Base-by-base conservation (phyloP, 2,797 vertebrate genomes). In the Neosilurus mollespiculum region DNA sequence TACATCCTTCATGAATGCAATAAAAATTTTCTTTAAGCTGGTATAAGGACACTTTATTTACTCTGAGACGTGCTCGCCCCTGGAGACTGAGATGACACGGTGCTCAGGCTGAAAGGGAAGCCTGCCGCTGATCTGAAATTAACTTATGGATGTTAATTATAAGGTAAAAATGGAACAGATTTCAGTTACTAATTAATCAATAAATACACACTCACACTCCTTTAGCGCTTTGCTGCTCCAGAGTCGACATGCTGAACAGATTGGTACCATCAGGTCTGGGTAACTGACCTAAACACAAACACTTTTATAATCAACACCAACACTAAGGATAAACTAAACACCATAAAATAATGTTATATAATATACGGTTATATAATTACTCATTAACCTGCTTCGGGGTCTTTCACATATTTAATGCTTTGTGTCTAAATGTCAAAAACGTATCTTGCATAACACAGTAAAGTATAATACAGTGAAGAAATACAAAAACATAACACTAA, bases 141-240 rank as follows among this genome's bases (percentile, higher is more conserved):
- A 20, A 82, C 2, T 16, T 12, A 61, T 9, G 65, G 22, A 56
- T 20, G n/a, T 53, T 65, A 5, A 18, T 53, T 10, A 65, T 6
- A 7, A 64, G 22, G 43, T 64, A 49, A 64, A 78, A 49, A 34
- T 15, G 2, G 12, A 11, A 2, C 1, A 3, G 3, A 18, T 26
- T 64, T 64, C 9, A 26, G 9, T 30, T 22, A 30, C 30, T 30
- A 30, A 37, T 37, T 1, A 26, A 64, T 16, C 3, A 22, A 1
- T 67, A 30, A 30, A 18, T 37, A 56, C 22, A 71, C 56, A 92
- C 93, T 92, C 62, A 95, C 94, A 81, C 79, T 81, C 83, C 84
- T 88, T 93, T 94, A 83, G 51, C 81, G 88, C 24, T 95, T 94
- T 87, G 93, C 66, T 87, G 92, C 18, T 49, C 89, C 90, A 58